Percentiles rank a stretch among this genome's conserved stretches.
phyloP scores from a whole-genome alignment of 2,888 invertebrate genomes.

The Athalia cordata region DNA sequence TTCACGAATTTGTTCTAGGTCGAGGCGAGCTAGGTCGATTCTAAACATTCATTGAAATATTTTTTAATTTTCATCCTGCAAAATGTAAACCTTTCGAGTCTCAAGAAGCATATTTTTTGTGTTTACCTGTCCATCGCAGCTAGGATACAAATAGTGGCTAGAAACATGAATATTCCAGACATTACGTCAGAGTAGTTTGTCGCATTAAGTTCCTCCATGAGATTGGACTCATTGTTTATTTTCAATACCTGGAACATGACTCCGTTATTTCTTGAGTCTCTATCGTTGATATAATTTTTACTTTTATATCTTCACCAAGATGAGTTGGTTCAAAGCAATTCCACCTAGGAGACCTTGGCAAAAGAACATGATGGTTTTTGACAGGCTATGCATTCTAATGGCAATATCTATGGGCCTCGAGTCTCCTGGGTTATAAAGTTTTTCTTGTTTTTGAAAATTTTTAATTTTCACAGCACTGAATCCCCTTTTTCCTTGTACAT shows the following conservation, averaged over 20 bases:
- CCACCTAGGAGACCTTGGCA: constrained; percentile 70
- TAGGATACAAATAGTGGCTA: constrained; percentile 62
- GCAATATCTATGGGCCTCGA: constrained; percentile 65
- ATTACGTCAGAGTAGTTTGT: not conserved
- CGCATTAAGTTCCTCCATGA: not conserved
- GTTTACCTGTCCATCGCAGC: constrained; percentile 67
- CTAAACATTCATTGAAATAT: constrained; percentile 53
- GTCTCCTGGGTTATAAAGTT: not conserved
- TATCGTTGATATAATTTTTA: too few relatives aligned
- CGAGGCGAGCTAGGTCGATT: constrained; percentile 65
- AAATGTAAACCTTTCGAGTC: not conserved
- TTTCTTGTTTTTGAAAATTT: not conserved
- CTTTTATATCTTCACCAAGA: constrained; percentile 59
- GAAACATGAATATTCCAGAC: constrained; percentile 60
- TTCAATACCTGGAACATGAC: not conserved
- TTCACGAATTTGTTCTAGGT: constrained; percentile 61
- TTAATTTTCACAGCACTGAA: constrained; percentile 67
- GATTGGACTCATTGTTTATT: not conserved
- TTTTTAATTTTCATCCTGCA: not conserved
- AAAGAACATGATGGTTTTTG: constrained; percentile 63
- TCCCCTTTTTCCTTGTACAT: constrained; percentile 68
- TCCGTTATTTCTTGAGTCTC: not conserved
- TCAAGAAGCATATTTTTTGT: not conserved
- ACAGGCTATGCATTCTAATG: constrained; percentile 64
- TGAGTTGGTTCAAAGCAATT: constrained; percentile 68